Evolutionary conservation across 2,797 vertebrate genomes (phyloP), one percentile per base, ranked within the genome.

Genomic region (Atherinosoma microstoma): DNA sequence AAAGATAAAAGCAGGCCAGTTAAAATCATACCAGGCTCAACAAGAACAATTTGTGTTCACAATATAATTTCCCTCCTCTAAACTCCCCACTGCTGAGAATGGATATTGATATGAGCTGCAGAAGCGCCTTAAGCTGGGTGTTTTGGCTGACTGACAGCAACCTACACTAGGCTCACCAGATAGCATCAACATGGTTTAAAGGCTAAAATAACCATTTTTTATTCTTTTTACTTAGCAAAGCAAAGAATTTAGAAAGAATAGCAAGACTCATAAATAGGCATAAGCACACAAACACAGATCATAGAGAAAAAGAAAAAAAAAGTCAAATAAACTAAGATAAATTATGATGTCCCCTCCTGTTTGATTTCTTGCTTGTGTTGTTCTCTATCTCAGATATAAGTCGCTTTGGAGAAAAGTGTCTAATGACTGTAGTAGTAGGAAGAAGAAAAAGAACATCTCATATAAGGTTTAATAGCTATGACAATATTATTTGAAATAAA

Each of bases 1-100:
- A 92, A 90, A 82, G 63, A 89, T 22, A 70, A 87, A 91, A 81
- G 71, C 78, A 88, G 54, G 61, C 35, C 67, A 75, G 87, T 84
- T 86, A 84, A 79, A 82, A 86, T 40, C 70, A 68, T 49, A 63
- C 76, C 6, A 64, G 15, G 62, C 70, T 81, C 42, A 49, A 71
- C 60, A 70, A 76, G 61, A 82, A 84, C 78, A 73, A 75, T 82
- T 79, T 70, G 66, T 70, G 59, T 53, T 60, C 60, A 72, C 59
- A 81, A 75, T 76, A 63, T 36, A 74, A 64, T 57, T 71, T 70
- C 62, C 29, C 24, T 81, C 72, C 59, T 40, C 76, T 58, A 86
- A 88, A 84, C 62, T 67, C 18, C 75, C 58, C 70, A 74, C 45
- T 63, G 65, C 63, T 85, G 47, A 70, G 71, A 81, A 82, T 70